These are phyloP conservation scores for Sebastes flavidus DNA, from an alignment of 2,797 vertebrate species.

Conservation along the genomic window DNA sequence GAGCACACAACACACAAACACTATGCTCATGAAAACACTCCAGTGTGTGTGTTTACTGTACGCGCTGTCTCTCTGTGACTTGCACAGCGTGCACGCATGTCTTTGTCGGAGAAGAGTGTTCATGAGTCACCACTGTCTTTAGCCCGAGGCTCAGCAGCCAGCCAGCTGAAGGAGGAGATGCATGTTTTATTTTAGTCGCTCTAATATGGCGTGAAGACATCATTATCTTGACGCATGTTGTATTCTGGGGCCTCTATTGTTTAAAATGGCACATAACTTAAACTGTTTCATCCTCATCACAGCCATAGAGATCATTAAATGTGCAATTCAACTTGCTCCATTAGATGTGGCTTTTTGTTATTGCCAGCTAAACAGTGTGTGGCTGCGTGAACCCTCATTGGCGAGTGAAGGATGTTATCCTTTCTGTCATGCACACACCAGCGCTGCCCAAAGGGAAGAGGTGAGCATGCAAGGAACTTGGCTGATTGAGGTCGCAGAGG, in stretches of 20 bases:
- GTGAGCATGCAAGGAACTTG: slow-evolving; percentile 69
- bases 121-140: slow-evolving; percentile 76
- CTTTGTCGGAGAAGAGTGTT: slow-evolving; percentile 63
- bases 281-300: slow-evolving; percentile 54
- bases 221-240: slow-evolving; percentile 65
- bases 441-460: slow-evolving; percentile 66
- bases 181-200: slow-evolving; percentile 74
- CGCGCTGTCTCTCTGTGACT: slow-evolving; percentile 46
- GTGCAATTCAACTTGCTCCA: slow-evolving; percentile 47
- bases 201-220: slow-evolving; percentile 74
- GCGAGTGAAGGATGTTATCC: slow-evolving; percentile 68
- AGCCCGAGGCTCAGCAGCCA: slow-evolving; percentile 68
- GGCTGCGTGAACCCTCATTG: slow-evolving; percentile 39
- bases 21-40: background rate
- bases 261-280: slow-evolving; percentile 54
- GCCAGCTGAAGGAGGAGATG: slow-evolving; percentile 68
- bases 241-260: slow-evolving; percentile 53
- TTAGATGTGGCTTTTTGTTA: slow-evolving; percentile 59
- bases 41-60: slow-evolving; percentile 64
- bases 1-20: slow-evolving; percentile 3
- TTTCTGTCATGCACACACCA: slow-evolving; percentile 72
- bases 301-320: slow-evolving; percentile 57
- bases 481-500: slow-evolving; percentile 70
- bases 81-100: slow-evolving; percentile 68
- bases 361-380: slow-evolving; percentile 58